Base-by-base conservation (phyloP, 2,797 vertebrate genomes). In the Melanogrammus aeglefinus region DNA sequence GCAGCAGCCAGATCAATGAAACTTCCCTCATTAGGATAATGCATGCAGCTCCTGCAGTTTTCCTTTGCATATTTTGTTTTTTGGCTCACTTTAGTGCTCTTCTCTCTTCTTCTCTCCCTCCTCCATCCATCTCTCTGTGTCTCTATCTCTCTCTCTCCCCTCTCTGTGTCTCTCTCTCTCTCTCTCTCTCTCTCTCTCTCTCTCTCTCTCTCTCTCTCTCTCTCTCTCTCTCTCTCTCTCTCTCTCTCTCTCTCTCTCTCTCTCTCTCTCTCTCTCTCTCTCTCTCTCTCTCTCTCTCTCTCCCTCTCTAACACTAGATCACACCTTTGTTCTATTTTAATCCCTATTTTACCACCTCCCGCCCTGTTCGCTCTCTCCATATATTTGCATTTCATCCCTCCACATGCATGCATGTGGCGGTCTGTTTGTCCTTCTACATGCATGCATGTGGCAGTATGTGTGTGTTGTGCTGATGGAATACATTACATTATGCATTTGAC, bases 11-110 rank as follows among this genome's bases (percentile, higher is more conserved):
- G 3, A 74, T 81, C 51, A 33, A 31, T 82, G 24, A 66, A 24
- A 78, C 63, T 57, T 10, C 76, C n/a, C 29, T 36, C 33, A 16
- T 63, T 69, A 35, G n/a, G 57, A 29, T 76, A 71, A 71, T 73
- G 29, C 38, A 71, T 80, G 31, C 29, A 16, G 27, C 31, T 38
- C 38, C 71, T 31, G 3, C 70, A 31, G n/a, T 72, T 63, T 63
- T 24, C 57, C 51, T 6, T 63, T 63, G 16, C n/a, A 63, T 63
- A 63, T 63, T 21, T 63, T n/a, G 13, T 63, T 63, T 63, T 63
- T 8, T 63, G 57, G 16, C 57, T 63, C 57, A 21, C n/a, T 63
- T 63, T 24, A 14, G n/a, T 63, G 27, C n/a, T 69, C 21, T 66
- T 3, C 33, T 39, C 31, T 69, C 33, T 27, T 36, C 33, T 13